Conservation (phyloP, 2,888 invertebrate species). For the Ferrisia virgata region DNA sequence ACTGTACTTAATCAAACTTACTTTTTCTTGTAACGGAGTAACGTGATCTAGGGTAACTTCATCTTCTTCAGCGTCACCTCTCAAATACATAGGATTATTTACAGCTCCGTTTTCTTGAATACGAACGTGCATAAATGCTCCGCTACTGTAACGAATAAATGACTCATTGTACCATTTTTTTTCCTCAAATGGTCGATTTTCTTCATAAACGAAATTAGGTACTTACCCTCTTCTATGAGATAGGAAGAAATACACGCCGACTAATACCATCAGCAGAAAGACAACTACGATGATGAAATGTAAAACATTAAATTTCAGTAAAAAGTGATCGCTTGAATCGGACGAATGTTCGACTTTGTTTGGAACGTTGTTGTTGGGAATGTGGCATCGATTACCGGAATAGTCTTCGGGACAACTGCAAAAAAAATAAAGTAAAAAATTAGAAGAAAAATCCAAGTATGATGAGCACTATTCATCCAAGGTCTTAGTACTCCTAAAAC, state of each 20-base stretch:
- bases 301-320: neutral
- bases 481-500: too few relatives aligned
- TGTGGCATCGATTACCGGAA: conserved; percentile 53
- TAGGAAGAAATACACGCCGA: conserved; percentile 6
- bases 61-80: conserved; percentile 67
- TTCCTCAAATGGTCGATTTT: neutral
- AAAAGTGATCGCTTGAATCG: neutral
- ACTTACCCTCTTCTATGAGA: conserved; percentile 43
- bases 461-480: too few relatives aligned
- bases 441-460: conserved; percentile 49
- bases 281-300: conserved; percentile 22
- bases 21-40: conserved; percentile 47
- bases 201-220: neutral
- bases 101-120: conserved; percentile 82
- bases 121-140: conserved; percentile 73
- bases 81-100: conserved; percentile 80
- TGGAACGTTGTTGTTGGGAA: neutral
- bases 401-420: conserved; percentile 53
- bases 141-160: conserved; percentile 55
- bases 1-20: conserved; percentile 18
- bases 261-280: neutral
- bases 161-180: conserved; percentile 38
- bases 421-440: conserved; percentile 43
- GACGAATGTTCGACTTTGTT: neutral
- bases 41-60: conserved; percentile 57